phyloP scores from a whole-genome alignment of 2,797 vertebrate species.

The Cheirogaleus major region DNA sequence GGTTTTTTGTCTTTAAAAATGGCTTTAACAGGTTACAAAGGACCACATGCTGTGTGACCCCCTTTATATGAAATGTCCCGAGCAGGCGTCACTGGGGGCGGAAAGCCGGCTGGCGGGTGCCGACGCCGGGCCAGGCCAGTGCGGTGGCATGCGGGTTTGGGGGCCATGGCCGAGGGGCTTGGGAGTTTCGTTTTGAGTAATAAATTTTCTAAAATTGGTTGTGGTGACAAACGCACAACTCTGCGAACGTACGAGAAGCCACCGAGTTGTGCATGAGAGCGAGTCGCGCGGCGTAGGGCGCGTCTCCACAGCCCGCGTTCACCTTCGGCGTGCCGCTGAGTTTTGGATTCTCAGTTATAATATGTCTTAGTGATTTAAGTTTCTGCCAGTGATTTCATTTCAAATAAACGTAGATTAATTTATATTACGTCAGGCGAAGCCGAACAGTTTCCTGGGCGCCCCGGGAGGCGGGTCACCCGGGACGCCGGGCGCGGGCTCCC shows the following conservation, averaged over 20 bases:
- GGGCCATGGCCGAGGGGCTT: too few relatives aligned
- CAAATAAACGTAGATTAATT: background rate
- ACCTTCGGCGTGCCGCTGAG: background rate
- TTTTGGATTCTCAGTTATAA: background rate
- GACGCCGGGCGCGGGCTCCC: too few relatives aligned
- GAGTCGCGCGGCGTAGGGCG: too few relatives aligned
- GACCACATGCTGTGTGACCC: background rate
- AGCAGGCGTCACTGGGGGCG: background rate
- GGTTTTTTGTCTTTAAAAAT: background rate
- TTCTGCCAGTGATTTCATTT: background rate
- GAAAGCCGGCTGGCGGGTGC: background rate
- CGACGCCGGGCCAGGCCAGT: background rate
- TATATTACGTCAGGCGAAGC: background rate
- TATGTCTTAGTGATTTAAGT: background rate
- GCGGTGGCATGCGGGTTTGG: background rate
- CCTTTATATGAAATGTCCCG: background rate
- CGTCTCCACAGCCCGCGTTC: too few relatives aligned
- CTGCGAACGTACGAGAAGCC: background rate
- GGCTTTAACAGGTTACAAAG: background rate
- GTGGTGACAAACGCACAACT: background rate
- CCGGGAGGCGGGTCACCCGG: background rate
- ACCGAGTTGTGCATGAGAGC: background rate
- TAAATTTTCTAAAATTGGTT: background rate
- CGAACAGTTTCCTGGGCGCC: background rate
- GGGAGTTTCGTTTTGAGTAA: background rate